Percentiles rank a stretch among this genome's conserved stretches.
These are phyloP conservation scores for Leiothrix lutea DNA, from an alignment of 2,113 vertebrate genomes.

Conservation along the genomic window DNA sequence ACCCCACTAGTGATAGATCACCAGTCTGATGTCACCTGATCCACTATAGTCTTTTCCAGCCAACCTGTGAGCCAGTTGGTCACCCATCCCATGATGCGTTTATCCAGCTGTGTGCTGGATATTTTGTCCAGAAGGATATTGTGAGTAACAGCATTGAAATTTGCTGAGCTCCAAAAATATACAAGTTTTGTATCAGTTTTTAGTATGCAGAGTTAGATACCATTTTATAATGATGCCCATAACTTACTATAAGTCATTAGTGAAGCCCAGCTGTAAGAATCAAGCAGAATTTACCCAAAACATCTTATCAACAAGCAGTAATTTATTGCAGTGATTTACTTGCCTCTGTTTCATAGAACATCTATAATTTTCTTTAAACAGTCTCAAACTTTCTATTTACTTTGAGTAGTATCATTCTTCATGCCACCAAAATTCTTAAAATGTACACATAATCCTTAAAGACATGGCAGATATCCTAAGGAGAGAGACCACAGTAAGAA, in stretches of 20 bases:
- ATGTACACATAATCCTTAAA: neutral
- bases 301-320: neutral
- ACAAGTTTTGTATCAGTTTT: neutral
- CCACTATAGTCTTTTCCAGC: neutral
- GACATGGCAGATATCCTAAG: neutral
- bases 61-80: rapidly evolving
- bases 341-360: neutral
- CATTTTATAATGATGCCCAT: neutral
- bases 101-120: neutral
- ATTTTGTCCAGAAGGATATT: neutral
- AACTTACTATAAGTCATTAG: neutral
- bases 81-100: neutral
- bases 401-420: neutral
- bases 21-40: neutral
- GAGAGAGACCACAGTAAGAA: neutral
- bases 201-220: neutral
- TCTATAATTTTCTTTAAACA: neutral
- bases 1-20: neutral
- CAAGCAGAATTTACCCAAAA: neutral
- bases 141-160: neutral
- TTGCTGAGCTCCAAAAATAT: neutral
- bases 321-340: neutral
- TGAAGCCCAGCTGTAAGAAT: neutral
- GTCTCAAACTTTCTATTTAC: neutral
- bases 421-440: neutral